Evolutionary conservation across 2,797 vertebrate genomes (phyloP).

Genomic region (Rhinichthys osculus): DNA sequence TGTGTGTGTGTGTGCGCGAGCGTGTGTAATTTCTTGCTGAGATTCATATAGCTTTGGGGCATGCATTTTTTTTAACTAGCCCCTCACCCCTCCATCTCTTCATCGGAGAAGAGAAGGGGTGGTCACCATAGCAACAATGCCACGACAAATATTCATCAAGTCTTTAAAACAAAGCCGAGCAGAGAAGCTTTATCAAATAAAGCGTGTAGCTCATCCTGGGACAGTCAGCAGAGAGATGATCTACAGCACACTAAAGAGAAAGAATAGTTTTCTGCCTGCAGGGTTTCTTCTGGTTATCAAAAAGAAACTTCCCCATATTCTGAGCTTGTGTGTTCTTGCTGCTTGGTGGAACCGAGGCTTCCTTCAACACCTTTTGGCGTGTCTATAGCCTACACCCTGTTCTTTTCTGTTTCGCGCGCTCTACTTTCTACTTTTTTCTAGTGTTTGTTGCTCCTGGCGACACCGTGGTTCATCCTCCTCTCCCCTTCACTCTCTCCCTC

Average conservation of each 20-base stretch:
- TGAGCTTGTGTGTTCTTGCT: neutral
- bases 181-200: constrained; percentile 72
- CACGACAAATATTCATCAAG: constrained; percentile 83
- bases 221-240: constrained; percentile 46
- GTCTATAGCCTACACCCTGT: constrained; percentile 61
- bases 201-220: constrained; percentile 54
- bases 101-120: constrained; percentile 71
- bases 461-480: constrained; percentile 79
- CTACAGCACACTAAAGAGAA: neutral
- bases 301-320: neutral
- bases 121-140: constrained; percentile 82
- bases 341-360: neutral
- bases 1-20: constrained; percentile 26
- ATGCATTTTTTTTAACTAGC: constrained; percentile 72
- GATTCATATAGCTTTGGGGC: constrained; percentile 81
- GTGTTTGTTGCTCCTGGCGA: constrained; percentile 78
- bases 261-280: neutral
- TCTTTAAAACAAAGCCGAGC: constrained; percentile 79
- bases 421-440: constrained; percentile 70
- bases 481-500: constrained; percentile 61
- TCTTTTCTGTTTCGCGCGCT: constrained; percentile 72
- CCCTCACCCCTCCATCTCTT: constrained; percentile 64
- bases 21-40: constrained; percentile 62
- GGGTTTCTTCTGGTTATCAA: neutral
- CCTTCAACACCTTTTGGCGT: constrained; percentile 32